Evolutionary conservation across 35 echinoderm and acorn worm species (phyloP), one percentile per base, ranked within the genome.

Genomic region (Amphiura filiformis): DNA sequence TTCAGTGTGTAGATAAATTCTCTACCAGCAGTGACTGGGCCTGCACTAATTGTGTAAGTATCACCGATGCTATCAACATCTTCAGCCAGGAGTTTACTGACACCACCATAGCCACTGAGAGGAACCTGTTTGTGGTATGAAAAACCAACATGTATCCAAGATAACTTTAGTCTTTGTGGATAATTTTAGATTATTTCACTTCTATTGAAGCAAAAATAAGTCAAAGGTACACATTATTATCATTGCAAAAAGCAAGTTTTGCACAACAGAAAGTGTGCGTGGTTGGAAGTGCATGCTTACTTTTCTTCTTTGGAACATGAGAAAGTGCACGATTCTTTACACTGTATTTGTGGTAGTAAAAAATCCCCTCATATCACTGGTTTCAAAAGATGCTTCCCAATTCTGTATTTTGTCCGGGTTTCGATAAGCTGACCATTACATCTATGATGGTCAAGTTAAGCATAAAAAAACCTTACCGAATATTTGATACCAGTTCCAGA

Each of bases 51-150:
- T 26, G 89, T 34, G 65, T 89, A 95, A 0, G 81, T 92, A 57
- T 87, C 93, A 37, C 93, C 93, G 32, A 85, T 78, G 23, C 44
- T 75, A 41, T 86, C 77, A 0, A 92, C 80, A 0, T 94, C 93
- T 26, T 95, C 89, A 0, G 95, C 22, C 18, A 91, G 70, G 1
- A 99, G 87, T 42, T 88, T 87, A 18, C 93, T 92, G 0, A 92
- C 78, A 12, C 96, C 96, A 79, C 96, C 93, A 85, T 99, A 99
- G 14, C 96, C 96, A 85, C 93, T 92, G 23, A 99, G 80, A 23
- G 96, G 96, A 18, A 99, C 42, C 96, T 99, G 75, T 35, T n/a
- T n/a, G n/a, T 49, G 31, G 34, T 36, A 86, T 17, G 11, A 80
- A 42, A 35, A 26, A 34, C 1, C 22, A 30, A 82, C 30, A 49